Evolutionary conservation across 2,888 invertebrate species (phyloP).

Genomic region (Pelosia muscerda): DNA sequence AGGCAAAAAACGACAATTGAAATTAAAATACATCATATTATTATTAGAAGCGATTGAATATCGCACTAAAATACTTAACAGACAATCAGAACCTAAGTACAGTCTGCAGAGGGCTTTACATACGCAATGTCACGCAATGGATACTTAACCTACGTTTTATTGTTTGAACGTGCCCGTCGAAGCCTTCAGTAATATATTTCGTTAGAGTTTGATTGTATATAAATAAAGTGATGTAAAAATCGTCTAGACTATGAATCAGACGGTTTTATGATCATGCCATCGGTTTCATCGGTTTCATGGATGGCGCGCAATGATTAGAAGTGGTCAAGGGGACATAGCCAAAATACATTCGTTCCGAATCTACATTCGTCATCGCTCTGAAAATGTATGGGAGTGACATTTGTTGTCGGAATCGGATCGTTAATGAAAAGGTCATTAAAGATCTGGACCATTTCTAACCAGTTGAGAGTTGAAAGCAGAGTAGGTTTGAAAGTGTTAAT

Average conservation of each 20-base stretch:
- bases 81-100: slow-evolving; percentile 28
- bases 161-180: slow-evolving; percentile 15
- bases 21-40: slow-evolving; percentile 18
- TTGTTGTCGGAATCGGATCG: no score
- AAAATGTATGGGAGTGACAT: no score
- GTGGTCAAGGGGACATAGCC: no score
- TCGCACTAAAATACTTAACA: slow-evolving; percentile 36
- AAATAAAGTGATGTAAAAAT: slow-evolving; percentile 20
- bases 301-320: neutral
- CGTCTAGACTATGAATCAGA: slow-evolving; percentile 19
- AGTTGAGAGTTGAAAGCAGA: no score
- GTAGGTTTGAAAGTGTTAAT: no score
- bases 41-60: slow-evolving; percentile 37
- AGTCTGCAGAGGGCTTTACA: slow-evolving; percentile 26
- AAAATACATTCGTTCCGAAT: no score
- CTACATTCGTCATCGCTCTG: no score
- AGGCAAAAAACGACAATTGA: slow-evolving; percentile 7
- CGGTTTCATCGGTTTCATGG: no score
- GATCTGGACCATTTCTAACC: no score
- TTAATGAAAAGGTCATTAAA: no score
- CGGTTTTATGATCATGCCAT: neutral
- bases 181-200: slow-evolving; percentile 19
- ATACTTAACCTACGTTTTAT: slow-evolving; percentile 18
- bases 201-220: slow-evolving; percentile 15
- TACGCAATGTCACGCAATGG: slow-evolving; percentile 27